These are phyloP conservation scores for Epistrophella euchroma DNA, from an alignment of 2,888 invertebrate species.

Conservation along the genomic window DNA sequence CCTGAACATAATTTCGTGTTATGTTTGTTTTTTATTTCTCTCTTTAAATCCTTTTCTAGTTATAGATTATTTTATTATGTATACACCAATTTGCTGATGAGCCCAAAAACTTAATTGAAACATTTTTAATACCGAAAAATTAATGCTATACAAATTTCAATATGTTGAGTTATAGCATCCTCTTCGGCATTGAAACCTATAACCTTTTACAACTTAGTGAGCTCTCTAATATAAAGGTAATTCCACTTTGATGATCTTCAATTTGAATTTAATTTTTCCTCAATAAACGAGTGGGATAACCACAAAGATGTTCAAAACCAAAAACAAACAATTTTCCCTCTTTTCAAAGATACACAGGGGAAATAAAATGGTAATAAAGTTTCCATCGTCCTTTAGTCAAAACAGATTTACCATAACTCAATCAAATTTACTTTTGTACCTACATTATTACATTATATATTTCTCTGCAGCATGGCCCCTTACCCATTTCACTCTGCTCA, in stretches of 20 bases:
- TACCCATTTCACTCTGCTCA: not conserved
- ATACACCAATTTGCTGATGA: not conserved
- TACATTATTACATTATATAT: not conserved
- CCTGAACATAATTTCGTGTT: no score
- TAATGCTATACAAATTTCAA: conserved; percentile 22
- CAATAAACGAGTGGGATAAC: conserved; percentile 24
- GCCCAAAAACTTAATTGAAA: not conserved
- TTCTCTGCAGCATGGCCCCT: not conserved
- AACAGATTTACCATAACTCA: conserved; percentile 60
- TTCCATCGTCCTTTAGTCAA: conserved; percentile 57
- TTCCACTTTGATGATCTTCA: conserved; percentile 63
- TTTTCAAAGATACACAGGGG: conserved; percentile 11
- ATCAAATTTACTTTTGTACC: conserved; percentile 64
- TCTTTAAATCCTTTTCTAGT: no score
- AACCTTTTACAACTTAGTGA: conserved; percentile 18
- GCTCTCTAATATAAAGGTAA: conserved; percentile 29
- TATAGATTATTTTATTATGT: no score
- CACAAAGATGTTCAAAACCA: conserved; percentile 11
- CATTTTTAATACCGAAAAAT: not conserved
- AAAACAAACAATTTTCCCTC: not conserved
- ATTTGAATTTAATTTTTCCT: conserved; percentile 65
- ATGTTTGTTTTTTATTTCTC: no score
- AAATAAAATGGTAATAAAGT: conserved; percentile 68
- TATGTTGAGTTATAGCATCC: conserved; percentile 38
- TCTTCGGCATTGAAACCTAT: conserved; percentile 22